Base-by-base conservation (phyloP, 2,797 vertebrate genomes). In the Parotocinclus haroldoi region DNA sequence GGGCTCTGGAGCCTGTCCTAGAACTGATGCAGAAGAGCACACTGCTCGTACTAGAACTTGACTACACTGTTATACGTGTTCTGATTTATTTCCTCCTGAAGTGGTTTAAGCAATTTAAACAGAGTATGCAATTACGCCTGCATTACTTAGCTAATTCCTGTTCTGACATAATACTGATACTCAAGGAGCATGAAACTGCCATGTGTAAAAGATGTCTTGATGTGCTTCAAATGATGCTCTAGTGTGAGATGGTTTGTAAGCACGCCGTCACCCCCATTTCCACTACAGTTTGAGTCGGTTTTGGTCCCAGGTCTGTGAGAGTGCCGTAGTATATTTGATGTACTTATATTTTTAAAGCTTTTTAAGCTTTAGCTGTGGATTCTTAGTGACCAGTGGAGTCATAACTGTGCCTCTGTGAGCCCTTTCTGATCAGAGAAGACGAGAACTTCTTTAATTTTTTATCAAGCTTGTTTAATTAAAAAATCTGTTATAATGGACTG, bases 261-360 rank as follows among this genome's bases (percentile, higher is more conserved):
- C 68, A 40, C 77, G 76, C 76, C 71, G 45, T 65, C 48, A 66
- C 77, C 76, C 52, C 63, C 75, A 60, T 74, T 17, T 0, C 69
- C 37, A 16, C 62, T 66, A 18, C 36, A 62, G 69, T 74, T 55
- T 65, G 36, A 69, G 58, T 79, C 73, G 7, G 44, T 54, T 70
- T 60, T 75, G 51, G 53, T 68, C 62, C 71, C 60, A 65, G 9
- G 59, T 27, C 27, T 27, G 19, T 48, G 19, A 42, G 52, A 60
- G 64, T 78, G 78, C 74, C 77, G 66, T 59, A 36, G 19, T 63
- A 71, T 71, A 50, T 18, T 48, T 52, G 46, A 46, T 52, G 77
- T 58, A 58, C 66, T 19, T 78, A 69, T 77, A 7, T 66, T 73
- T 68, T 79, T 77, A 68, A 54, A 14, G 7, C 10, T 51, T 10